These are phyloP conservation scores for Eupithecia abbreviata DNA, from an alignment of 2,888 invertebrate genomes.

Conservation along the genomic window DNA sequence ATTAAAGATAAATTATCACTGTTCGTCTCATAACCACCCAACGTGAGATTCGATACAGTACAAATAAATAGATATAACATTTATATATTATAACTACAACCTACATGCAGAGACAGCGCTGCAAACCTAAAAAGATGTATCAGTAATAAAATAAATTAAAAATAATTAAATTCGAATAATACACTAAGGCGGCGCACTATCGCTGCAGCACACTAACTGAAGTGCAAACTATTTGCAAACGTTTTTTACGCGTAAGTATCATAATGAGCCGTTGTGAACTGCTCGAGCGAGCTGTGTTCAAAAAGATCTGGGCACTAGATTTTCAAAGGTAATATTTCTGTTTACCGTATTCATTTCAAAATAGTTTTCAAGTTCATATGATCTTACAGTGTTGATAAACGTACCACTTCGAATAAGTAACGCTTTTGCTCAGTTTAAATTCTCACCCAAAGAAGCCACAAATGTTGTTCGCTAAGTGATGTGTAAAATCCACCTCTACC, in stretches of 20 bases:
- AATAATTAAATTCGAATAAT: conserved; percentile 48
- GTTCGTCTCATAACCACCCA: conserved; percentile 56
- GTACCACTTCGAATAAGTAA: conserved; percentile 47
- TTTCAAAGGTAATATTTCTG: background rate
- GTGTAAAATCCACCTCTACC: conserved; percentile 29
- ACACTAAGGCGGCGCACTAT: conserved; percentile 40
- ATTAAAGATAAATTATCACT: conserved; percentile 69
- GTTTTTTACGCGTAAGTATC: background rate
- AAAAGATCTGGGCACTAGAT: background rate
- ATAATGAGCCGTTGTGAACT: background rate
- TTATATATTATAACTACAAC: conserved; percentile 35
- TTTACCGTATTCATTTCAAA: background rate
- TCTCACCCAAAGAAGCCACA: conserved; percentile 55
- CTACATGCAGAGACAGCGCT: conserved; percentile 49
- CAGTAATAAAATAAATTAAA: conserved; percentile 35
- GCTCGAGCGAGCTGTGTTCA: background rate
- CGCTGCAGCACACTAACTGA: conserved; percentile 50
- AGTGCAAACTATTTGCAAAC: conserved; percentile 32
- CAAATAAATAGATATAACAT: conserved; percentile 38
- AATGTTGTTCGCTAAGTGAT: conserved; percentile 42
- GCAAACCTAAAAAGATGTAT: conserved; percentile 34
- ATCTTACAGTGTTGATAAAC: background rate
- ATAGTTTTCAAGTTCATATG: background rate
- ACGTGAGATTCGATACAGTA: conserved; percentile 59
- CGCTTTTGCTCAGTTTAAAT: conserved; percentile 65